These are phyloP conservation scores for Charanyca ferruginea DNA, from an alignment of 2,888 invertebrate species.

Conservation along the genomic window DNA sequence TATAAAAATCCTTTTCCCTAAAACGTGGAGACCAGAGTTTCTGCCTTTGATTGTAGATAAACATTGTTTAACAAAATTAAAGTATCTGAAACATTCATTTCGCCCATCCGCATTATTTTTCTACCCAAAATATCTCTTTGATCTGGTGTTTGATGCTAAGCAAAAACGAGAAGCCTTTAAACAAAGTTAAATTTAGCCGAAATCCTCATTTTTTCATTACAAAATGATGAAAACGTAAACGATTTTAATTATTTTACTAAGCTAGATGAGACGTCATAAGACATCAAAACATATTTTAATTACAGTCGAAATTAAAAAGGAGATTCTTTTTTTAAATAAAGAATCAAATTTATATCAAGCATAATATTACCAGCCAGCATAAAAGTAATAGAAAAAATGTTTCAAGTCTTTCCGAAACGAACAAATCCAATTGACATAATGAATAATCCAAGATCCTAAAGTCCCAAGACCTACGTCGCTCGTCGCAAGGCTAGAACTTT, in stretches of 20 bases:
- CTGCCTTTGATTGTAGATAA: constrained; percentile 40
- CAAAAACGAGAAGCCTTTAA: constrained; percentile 33
- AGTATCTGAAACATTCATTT: constrained; percentile 43
- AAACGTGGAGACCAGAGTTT: constrained; percentile 19
- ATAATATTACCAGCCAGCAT: too few relatives aligned
- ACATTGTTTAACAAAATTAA: constrained; percentile 53
- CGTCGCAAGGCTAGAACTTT: too few relatives aligned
- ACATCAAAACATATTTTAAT: not conserved
- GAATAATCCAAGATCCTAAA: too few relatives aligned
- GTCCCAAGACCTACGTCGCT: too few relatives aligned
- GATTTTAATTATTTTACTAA: constrained; percentile 8
- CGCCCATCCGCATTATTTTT: constrained; percentile 37
- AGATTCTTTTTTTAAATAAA: not conserved
- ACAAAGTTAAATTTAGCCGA: constrained; percentile 36
- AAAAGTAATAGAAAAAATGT: too few relatives aligned
- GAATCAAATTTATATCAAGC: too few relatives aligned
- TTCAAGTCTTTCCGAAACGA: too few relatives aligned
- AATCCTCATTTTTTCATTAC: constrained; percentile 1
- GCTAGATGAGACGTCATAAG: not conserved
- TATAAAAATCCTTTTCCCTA: constrained; percentile 18
- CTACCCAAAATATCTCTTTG: constrained; percentile 56
- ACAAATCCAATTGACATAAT: too few relatives aligned
- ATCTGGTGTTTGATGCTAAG: constrained; percentile 47
- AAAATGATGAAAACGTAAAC: constrained; percentile 16
- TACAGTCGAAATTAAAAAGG: not conserved